A percentile compares a stretch with the other conserved stretches of the same genome.
Evolutionary conservation across 2,888 invertebrate species (phyloP).

Genomic region (Brachycybe producta): DNA sequence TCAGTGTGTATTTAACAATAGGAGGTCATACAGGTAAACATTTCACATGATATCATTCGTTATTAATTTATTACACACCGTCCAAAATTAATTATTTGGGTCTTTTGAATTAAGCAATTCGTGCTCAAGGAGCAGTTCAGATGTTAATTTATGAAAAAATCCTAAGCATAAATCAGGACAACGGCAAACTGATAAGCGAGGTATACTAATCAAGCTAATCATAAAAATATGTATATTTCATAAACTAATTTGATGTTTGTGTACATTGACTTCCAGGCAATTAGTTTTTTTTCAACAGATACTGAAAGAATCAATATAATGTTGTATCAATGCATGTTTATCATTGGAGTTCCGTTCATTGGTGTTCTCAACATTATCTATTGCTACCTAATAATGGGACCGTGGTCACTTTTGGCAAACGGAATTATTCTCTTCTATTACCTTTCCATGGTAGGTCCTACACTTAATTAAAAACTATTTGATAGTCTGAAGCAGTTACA

Average conservation of each 20-base stretch:
- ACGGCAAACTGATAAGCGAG: conserved; percentile 10
- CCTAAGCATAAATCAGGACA: conserved; percentile 4
- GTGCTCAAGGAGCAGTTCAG: conserved; percentile 12
- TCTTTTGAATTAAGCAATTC: no score
- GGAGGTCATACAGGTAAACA: conserved; percentile 13
- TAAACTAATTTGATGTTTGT: no score
- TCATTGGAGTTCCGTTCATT: conserved; percentile 32
- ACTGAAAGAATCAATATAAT: conserved; percentile 29
- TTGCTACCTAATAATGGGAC: conserved; percentile 34
- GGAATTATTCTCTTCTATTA: conserved; percentile 35
- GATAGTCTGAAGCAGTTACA: no score
- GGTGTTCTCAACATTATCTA: conserved; percentile 34
- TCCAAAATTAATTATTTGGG: no score
- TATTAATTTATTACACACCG: no score
- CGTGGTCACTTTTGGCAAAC: conserved; percentile 37
- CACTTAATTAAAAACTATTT: no score
- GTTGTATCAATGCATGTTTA: conserved; percentile 28
- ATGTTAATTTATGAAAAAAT: conserved; percentile 15
- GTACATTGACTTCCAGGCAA: no score
- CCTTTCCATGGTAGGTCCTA: conserved; percentile 38
- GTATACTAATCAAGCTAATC: neutral
- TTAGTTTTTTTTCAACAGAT: conserved; percentile 14
- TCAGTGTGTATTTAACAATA: conserved; percentile 12
- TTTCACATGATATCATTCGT: no score
- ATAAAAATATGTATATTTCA: neutral